A percentile compares a stretch with the other conserved stretches of the same genome.
Conservation (phyloP, 2,113 vertebrate genomes). For the Ariopsis seemanni region DNA sequence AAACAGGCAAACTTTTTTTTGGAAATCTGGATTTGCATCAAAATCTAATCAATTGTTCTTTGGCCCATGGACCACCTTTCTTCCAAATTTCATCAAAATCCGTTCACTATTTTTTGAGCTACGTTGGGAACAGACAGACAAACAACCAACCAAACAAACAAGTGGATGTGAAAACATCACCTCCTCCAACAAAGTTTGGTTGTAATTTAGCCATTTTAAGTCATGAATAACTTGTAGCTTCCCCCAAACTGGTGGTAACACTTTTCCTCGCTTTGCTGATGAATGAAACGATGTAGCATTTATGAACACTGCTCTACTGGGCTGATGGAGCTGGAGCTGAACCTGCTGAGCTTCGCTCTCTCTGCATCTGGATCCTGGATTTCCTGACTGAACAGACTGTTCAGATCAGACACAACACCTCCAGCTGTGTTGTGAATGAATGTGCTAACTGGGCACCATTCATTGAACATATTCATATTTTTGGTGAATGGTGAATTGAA, state of each 20-base stretch:
- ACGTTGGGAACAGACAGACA: too few relatives aligned
- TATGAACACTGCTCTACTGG: not conserved
- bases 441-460: too few relatives aligned
- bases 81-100: too few relatives aligned
- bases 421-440: not conserved
- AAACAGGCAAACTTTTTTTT: too few relatives aligned
- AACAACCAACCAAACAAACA: too few relatives aligned
- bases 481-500: too few relatives aligned
- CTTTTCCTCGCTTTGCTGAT: not conserved
- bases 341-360: not conserved
- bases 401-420: not conserved
- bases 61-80: too few relatives aligned
- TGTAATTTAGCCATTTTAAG: not conserved
- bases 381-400: not conserved
- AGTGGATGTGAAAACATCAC: too few relatives aligned
- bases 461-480: too few relatives aligned
- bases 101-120: too few relatives aligned
- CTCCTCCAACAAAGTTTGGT: not conserved
- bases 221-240: not conserved
- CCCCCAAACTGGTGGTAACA: not conserved
- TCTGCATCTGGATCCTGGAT: not conserved
- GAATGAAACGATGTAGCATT: not conserved
- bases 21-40: too few relatives aligned
- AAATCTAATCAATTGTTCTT: too few relatives aligned
- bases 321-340: not conserved